Evolutionary conservation across 92 coral and sea anemone genomes (phyloP), one percentile per base, ranked within the genome.

Genomic region (Blastomussa wellsi): DNA sequence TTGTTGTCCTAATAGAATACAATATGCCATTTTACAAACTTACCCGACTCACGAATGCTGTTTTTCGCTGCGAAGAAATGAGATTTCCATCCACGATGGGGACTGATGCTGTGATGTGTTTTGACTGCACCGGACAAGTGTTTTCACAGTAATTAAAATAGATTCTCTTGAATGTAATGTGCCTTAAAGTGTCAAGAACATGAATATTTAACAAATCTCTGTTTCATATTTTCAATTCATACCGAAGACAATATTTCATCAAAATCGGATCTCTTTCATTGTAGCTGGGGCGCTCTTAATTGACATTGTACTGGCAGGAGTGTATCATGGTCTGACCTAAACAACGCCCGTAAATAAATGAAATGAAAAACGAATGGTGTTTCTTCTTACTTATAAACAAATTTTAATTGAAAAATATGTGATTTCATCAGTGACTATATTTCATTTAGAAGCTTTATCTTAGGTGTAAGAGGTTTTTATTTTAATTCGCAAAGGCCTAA

Each of bases 141-240:
- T 35, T 49, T 69, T 81, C 65, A 49, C 60, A 57, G 70, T 69
- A 68, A 81, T 81, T 81, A 49, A 52, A 82, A 82, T 53, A 38
- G 44, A 39, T 81, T 47, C 85, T 82, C 22, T 33, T 70, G 52
- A n/a, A 32, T 53, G 33, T 68, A 31, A 81, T 49, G 41, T 49
- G 66, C 69, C 76, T 59, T 67, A 69, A 35, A 81, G 77, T 81
- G 78, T 49, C 78, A 82, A 71, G 41, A 71, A 33, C 78, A 82
- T 71, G 86, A 82, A 82, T 82, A 82, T 82, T 82, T 71, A 82
- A 72, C 74, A 53, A 36, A 71, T 51, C 12, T 71, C 17, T 51
- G 68, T 36, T 51, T 17, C 76, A 68, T 22, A 22, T 41, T 28
- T 38, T 64, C 86, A 72, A 49, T 17, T 62, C 10, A 80, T 66